Base-by-base conservation (phyloP, 2,797 vertebrate genomes). In the Graptemys geographica region DNA sequence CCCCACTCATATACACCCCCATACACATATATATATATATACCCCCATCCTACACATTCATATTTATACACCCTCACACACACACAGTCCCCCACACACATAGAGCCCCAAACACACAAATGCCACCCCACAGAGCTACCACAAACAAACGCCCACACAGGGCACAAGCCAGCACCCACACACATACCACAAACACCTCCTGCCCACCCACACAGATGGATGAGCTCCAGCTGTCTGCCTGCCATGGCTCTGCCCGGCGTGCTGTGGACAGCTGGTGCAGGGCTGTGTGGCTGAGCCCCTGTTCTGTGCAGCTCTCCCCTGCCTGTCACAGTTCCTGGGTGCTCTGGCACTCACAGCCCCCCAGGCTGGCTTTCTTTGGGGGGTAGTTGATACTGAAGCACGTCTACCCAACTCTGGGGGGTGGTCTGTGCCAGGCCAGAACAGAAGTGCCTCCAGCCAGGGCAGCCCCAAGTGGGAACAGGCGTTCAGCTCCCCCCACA, bases 391-490 rank as follows among this genome's bases (percentile, higher is more conserved):
- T 69, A n/a, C 62, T 18, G 62, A 69, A 69, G 33, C 4, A 11
- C 5, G 2, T 72, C 5, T 41, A 37, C 19, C 65, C n/a, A 37
- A 2, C n/a, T 23, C 53, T 23, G n/a, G 9, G 65, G 18, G 16
- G 62, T 37, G 62, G n/a, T 23, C 18, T 72, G n/a, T 37, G 10
- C n/a, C 19, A 41, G 65, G n/a, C n/a, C n/a, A 21, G n/a, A 72
- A 21, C n/a, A 23, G n/a, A 72, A 6, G 18, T 23, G 9, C 19
- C n/a, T n/a, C 19, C 3, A 1, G n/a, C n/a, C 10, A 41, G 5
- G 25, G 44, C 25, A 47, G 44, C 74, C 74, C 44, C 25, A 9
- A 44, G 23, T 27, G 13, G 15, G 44, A 44, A 27, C 25, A 12
- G 12, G 5, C 25, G 8, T 47, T 28, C 13, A 76, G 44, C 25